Percentiles rank a stretch among this genome's conserved stretches.
Conservation (phyloP, 2,113 vertebrate species). For the Colius striatus region DNA sequence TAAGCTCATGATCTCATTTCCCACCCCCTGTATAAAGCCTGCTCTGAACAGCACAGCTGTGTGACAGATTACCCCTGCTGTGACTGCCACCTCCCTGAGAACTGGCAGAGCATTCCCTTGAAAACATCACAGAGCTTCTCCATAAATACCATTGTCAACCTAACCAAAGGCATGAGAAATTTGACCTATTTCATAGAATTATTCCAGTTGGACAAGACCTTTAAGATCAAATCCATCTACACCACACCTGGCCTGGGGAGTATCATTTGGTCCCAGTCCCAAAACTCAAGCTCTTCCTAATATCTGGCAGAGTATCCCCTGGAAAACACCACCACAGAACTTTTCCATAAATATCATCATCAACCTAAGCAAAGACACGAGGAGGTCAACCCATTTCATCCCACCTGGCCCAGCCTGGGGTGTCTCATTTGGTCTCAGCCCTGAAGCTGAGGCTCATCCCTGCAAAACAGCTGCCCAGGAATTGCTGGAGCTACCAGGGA, state of each 20-base stretch:
- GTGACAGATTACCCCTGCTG: neutral
- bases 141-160: rapidly evolving
- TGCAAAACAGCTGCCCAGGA: neutral
- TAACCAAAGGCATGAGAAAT: neutral
- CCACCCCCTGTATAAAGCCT: rapidly evolving
- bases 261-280: no score
- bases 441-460: neutral
- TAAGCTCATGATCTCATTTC: rapidly evolving
- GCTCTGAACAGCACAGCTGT: rapidly evolving
- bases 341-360: neutral
- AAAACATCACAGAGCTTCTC: neutral
- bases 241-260: neutral
- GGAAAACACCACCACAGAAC: neutral
- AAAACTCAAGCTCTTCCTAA: no score
- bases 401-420: no score
- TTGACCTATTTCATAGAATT: no score
- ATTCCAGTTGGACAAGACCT: neutral
- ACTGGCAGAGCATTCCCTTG: neutral
- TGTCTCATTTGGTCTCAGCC: neutral
- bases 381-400: rapidly evolving
- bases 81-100: neutral
- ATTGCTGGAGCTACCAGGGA: neutral
- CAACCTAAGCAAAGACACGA: neutral
- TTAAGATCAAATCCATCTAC: neutral
- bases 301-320: neutral